phyloP scores from a whole-genome alignment of 2,888 invertebrate species.

The Morpho helenor region DNA sequence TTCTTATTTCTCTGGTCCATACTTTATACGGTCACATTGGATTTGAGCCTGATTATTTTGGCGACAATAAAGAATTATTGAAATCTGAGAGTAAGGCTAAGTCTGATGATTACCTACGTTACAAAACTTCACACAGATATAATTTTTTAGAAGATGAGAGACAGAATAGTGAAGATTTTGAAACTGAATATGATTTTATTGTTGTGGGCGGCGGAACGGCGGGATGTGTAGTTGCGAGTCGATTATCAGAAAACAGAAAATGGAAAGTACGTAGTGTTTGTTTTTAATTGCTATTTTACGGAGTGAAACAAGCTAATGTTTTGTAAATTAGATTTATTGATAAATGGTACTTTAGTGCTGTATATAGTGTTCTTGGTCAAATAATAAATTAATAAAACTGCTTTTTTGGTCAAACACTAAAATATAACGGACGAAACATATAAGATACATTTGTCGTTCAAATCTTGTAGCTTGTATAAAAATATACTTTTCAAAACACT shows the following conservation, averaged over 20 bases:
- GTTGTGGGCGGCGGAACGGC: conserved; percentile 68
- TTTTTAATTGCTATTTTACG: not conserved
- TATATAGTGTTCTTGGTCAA: no score
- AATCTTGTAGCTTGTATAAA: no score
- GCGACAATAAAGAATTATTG: conserved; percentile 33
- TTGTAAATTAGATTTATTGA: no score
- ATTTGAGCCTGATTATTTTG: conserved; percentile 61
- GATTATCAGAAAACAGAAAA: conserved; percentile 63
- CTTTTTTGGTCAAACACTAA: no score
- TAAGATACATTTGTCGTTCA: no score
- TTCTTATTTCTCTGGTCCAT: conserved; percentile 63
- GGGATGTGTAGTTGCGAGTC: conserved; percentile 65
- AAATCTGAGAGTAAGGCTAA: conserved; percentile 20
- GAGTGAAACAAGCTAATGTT: no score
- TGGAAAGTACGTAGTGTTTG: conserved; percentile 50
- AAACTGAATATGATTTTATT: conserved; percentile 56
- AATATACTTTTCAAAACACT: not conserved
- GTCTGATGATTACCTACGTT: conserved; percentile 6
- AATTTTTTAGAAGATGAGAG: conserved; percentile 24
- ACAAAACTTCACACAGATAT: conserved; percentile 16
- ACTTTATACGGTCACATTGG: conserved; percentile 63
- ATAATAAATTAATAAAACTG: no score
- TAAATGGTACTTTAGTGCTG: no score
- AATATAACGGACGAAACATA: no score
- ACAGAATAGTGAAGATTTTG: conserved; percentile 18